phyloP scores from a whole-genome alignment of 2,888 invertebrate species.

The Drosophila eohydei region DNA sequence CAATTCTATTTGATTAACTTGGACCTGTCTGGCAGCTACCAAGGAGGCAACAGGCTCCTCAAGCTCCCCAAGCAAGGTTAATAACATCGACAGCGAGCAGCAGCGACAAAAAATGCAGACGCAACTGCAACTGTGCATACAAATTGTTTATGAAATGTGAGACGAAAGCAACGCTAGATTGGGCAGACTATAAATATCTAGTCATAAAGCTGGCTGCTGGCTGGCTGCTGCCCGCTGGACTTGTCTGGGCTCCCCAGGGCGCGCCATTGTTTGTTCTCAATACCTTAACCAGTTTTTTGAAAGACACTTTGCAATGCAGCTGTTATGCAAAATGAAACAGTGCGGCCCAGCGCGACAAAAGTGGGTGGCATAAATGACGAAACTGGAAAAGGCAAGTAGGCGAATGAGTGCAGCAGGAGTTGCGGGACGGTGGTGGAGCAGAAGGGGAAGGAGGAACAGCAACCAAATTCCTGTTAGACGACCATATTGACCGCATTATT shows the following conservation, averaged over 20 bases:
- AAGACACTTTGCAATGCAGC: slow-evolving; percentile 47
- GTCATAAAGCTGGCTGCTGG: slow-evolving; percentile 15
- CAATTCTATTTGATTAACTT: slow-evolving; percentile 56
- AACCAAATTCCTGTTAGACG: slow-evolving; percentile 60
- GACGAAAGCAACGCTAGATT: slow-evolving; percentile 27
- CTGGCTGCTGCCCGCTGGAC: slow-evolving; percentile 3
- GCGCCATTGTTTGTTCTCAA: slow-evolving; percentile 43
- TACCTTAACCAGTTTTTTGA: slow-evolving; percentile 54
- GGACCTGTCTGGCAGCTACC: slow-evolving; percentile 52
- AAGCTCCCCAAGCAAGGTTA: slow-evolving; percentile 53
- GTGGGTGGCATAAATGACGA: slow-evolving; percentile 39
- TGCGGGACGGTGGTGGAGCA: too few species aligned
- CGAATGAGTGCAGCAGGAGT: background rate
- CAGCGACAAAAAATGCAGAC: slow-evolving; percentile 36
- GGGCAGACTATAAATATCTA: slow-evolving; percentile 23
- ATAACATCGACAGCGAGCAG: slow-evolving; percentile 49
- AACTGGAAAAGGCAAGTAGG: slow-evolving; percentile 22
- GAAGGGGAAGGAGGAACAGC: slow-evolving; percentile 9
- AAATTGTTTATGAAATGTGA: slow-evolving; percentile 53
- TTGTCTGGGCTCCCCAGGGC: slow-evolving; percentile 36
- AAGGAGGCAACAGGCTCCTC: slow-evolving; percentile 39
- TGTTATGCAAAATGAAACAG: slow-evolving; percentile 54
- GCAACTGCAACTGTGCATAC: slow-evolving; percentile 59
- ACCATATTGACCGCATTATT: slow-evolving; percentile 62
- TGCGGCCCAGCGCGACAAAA: slow-evolving; percentile 30